These are phyloP conservation scores for Pygocentrus nattereri DNA, from an alignment of 2,797 vertebrate species.

Conservation along the genomic window DNA sequence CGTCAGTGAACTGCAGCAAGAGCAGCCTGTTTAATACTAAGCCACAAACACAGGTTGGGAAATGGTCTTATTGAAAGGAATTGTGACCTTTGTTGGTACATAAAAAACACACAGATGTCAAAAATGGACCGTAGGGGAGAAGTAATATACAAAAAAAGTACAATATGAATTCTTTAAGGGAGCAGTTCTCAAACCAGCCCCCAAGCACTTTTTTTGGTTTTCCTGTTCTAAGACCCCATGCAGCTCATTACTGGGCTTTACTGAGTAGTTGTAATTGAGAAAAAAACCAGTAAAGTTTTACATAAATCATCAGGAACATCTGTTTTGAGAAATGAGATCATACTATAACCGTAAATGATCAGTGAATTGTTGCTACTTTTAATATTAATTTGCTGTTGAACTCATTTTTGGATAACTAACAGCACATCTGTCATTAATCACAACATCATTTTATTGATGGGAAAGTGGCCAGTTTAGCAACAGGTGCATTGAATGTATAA, in stretches of 20 bases:
- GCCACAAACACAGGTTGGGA: too few relatives aligned
- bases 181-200: background rate
- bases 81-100: too few relatives aligned
- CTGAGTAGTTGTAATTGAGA: background rate
- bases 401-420: background rate
- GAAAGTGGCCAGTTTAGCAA: background rate
- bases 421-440: background rate
- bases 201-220: background rate
- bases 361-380: background rate
- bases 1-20: too few relatives aligned
- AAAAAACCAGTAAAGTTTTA: too few relatives aligned
- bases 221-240: background rate
- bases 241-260: background rate
- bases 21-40: too few relatives aligned
- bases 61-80: too few relatives aligned
- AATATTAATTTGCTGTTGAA: background rate
- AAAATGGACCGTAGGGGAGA: too few relatives aligned
- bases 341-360: background rate
- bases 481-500: background rate
- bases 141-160: background rate
- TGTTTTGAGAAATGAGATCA: background rate
- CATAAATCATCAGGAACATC: too few relatives aligned
- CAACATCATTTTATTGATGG: background rate
- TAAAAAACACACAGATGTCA: too few relatives aligned
- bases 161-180: background rate